A percentile compares a stretch with the other conserved stretches of the same genome.
These are phyloP conservation scores for Australoheros facetus DNA, from an alignment of 2,797 vertebrate species.

Conservation along the genomic window DNA sequence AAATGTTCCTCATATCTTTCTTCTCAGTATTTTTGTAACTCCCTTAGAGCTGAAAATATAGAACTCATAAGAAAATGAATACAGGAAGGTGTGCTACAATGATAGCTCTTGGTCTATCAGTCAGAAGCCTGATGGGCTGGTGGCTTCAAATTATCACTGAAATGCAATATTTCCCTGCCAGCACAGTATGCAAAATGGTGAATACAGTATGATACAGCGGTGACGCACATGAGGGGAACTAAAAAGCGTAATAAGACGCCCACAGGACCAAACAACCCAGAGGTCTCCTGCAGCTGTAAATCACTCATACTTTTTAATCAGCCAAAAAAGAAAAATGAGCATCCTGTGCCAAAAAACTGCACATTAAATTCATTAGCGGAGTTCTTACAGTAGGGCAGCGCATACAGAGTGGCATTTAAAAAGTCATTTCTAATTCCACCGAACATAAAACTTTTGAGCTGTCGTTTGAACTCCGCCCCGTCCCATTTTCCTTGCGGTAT, in stretches of 20 bases:
- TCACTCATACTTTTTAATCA: conserved; percentile 68
- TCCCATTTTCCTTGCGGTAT: conserved; percentile 74
- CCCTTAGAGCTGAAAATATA: conserved; percentile 6
- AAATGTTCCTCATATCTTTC: neutral
- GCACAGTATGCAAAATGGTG: conserved; percentile 9
- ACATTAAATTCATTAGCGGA: conserved; percentile 78
- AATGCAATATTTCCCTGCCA: conserved; percentile 29
- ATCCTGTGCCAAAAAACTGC: conserved; percentile 61
- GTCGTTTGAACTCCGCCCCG: conserved; percentile 71
- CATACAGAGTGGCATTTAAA: conserved; percentile 75
- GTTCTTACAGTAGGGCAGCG: conserved; percentile 67
- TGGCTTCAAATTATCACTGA: conserved; percentile 36
- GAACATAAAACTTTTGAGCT: conserved; percentile 78
- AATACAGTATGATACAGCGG: conserved; percentile 21
- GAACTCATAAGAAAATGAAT: conserved; percentile 5
- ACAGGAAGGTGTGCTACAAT: conserved; percentile 27
- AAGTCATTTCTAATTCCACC: conserved; percentile 77
- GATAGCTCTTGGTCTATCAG: conserved; percentile 48
- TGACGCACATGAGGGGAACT: conserved; percentile 45
- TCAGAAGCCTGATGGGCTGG: conserved; percentile 21
- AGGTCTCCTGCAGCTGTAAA: conserved; percentile 54
- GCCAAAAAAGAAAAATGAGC: conserved; percentile 45
- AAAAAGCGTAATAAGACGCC: conserved; percentile 36
- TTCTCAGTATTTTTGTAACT: neutral
- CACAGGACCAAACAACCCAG: conserved; percentile 56